Conservation (phyloP, 2,888 invertebrate species). For the Eupsilia transversa region DNA sequence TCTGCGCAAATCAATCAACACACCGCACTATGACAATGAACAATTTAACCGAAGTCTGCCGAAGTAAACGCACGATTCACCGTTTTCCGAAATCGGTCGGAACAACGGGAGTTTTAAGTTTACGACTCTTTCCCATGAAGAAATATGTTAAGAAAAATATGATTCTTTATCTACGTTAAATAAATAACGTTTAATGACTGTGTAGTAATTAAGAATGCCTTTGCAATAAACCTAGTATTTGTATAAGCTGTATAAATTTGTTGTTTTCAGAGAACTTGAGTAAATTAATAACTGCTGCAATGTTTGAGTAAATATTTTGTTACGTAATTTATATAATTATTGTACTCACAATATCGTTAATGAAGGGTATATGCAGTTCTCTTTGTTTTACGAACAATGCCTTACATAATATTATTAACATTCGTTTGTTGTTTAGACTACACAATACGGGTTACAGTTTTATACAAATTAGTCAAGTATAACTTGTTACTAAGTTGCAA, state of each 20-base stretch:
- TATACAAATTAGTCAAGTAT: conserved; percentile 4
- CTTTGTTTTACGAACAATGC: conserved; percentile 56
- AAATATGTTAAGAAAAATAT: conserved; percentile 35
- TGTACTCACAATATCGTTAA: conserved; percentile 37
- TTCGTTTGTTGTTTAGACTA: conserved; percentile 23
- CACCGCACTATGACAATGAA: conserved; percentile 61
- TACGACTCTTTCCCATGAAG: conserved; percentile 51
- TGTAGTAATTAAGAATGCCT: conserved; percentile 28
- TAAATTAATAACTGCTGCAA: conserved; percentile 53
- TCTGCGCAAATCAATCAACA: conserved; percentile 65
- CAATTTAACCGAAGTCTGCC: conserved; percentile 54
- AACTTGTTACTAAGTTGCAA: conserved; percentile 7
- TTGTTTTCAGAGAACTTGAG: conserved; percentile 48
- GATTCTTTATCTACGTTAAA: conserved; percentile 11
- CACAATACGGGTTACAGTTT: conserved; percentile 3
- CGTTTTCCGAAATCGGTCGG: conserved; percentile 54
- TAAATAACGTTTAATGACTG: conserved; percentile 15
- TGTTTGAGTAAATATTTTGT: conserved; percentile 52
- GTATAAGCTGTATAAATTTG: conserved; percentile 30
- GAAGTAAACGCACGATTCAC: conserved; percentile 63
- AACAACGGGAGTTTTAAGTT: conserved; percentile 59
- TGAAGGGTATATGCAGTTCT: conserved; percentile 43
- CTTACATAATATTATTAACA: conserved; percentile 46
- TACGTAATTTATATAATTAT: conserved; percentile 50
- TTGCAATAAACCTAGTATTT: conserved; percentile 40